These are phyloP conservation scores for Xestoiulus laeticollis DNA, from an alignment of 2,888 invertebrate species.

Conservation along the genomic window DNA sequence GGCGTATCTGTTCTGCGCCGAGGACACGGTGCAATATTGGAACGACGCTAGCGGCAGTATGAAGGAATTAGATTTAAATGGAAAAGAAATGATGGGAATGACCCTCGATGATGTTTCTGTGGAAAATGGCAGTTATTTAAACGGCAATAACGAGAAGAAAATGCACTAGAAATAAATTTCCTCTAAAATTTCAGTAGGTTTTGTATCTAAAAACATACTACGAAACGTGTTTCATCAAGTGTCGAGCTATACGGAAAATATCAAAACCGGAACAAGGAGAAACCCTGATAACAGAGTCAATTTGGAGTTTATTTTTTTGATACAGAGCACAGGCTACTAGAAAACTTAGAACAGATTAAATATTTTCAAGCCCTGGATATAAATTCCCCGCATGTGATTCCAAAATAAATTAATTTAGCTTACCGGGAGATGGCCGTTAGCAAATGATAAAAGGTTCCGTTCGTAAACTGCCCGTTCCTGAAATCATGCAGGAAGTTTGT, in stretches of 20 bases:
- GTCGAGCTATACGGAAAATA: too few species aligned
- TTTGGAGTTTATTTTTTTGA: background rate
- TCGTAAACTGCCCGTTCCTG: background rate
- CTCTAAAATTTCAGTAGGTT: background rate
- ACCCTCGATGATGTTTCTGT: background rate
- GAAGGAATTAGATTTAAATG: background rate
- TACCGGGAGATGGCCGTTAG: background rate
- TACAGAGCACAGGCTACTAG: background rate
- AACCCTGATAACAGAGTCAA: background rate
- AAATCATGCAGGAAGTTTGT: background rate
- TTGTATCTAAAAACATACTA: background rate
- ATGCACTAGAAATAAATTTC: background rate
- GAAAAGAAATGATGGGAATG: background rate
- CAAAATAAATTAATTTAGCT: slow-evolving; percentile 3
- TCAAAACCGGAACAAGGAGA: background rate
- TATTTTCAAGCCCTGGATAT: background rate
- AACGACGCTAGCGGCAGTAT: background rate
- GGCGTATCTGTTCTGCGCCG: slow-evolving; percentile 2
- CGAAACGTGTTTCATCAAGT: too few species aligned
- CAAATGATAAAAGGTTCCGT: background rate
- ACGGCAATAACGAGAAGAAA: background rate
- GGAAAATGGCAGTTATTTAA: background rate
- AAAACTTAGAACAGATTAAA: background rate
- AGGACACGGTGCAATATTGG: slow-evolving; percentile 49
- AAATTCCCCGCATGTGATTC: background rate